Conservation (phyloP, 2,888 invertebrate species). For the Drosophila greeni region DNA sequence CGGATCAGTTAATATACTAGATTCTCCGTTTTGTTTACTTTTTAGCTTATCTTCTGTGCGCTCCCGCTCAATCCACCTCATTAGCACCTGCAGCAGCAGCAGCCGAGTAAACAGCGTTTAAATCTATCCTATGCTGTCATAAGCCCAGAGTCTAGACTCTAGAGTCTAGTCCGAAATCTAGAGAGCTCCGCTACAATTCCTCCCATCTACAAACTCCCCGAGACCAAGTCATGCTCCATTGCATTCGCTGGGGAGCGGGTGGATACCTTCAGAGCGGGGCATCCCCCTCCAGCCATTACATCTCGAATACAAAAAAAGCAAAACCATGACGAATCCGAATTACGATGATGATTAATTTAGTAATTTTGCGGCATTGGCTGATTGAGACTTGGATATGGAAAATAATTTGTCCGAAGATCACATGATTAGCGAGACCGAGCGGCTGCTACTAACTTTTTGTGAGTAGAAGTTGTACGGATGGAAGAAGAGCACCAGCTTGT, state of each 20-base stretch:
- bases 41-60: constrained; percentile 7
- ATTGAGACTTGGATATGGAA: constrained; percentile 13
- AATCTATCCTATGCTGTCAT: constrained; percentile 35
- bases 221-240: constrained; percentile 46
- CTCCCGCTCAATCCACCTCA: constrained; percentile 31
- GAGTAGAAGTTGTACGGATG: constrained; percentile 87
- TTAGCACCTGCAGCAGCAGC: constrained; percentile 45
- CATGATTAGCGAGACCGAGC: constrained; percentile 27
- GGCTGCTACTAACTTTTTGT: constrained; percentile 82
- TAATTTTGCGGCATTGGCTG: constrained; percentile 45
- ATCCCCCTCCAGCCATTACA: constrained; percentile 14
- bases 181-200: constrained; percentile 22
- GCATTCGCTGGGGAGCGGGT: constrained; percentile 13
- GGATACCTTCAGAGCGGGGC: constrained; percentile 16
- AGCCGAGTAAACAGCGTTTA: constrained; percentile 39
- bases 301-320: constrained; percentile 19
- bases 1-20: background rate
- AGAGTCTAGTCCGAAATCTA: background rate
- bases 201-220: background rate
- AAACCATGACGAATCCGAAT: constrained; percentile 27
- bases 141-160: constrained; percentile 9
- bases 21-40: constrained; percentile 28
- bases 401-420: constrained; percentile 32
- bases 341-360: constrained; percentile 38
- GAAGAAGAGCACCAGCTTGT: constrained; percentile 82